Percentiles rank a stretch among this genome's conserved stretches.
Evolutionary conservation across 2,888 invertebrate genomes (phyloP).

Genomic region (Lampropteryx suffumata): DNA sequence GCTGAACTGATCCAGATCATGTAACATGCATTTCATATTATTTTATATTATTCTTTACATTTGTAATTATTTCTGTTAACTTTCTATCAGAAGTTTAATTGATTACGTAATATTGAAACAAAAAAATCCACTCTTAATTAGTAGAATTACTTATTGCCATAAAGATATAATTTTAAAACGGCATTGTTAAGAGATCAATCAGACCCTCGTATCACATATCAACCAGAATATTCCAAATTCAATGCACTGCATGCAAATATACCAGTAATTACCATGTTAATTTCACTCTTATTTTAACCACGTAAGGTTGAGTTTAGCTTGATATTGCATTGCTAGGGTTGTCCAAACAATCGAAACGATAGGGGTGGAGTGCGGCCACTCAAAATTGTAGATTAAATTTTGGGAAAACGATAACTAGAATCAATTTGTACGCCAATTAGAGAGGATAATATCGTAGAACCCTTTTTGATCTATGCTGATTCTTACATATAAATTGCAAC

Average conservation of each 20-base stretch:
- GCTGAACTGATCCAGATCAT: too few species aligned
- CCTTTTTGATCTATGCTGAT: constrained; percentile 7
- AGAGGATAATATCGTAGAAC: constrained; percentile 21
- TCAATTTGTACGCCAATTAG: constrained; percentile 51
- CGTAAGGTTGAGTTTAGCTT: background rate
- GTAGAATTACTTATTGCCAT: too few species aligned
- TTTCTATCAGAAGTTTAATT: too few species aligned
- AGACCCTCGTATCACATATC: constrained; percentile 8
- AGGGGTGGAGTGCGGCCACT: constrained; percentile 31
- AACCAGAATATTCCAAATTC: background rate
- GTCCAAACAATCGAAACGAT: constrained; percentile 27
- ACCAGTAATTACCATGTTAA: background rate
- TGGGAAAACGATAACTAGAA: constrained; percentile 31
- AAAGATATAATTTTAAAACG: background rate
- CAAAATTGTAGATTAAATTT: constrained; percentile 42
- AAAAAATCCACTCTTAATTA: too few species aligned
- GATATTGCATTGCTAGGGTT: constrained; percentile 15
- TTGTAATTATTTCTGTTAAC: too few species aligned
- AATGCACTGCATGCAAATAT: background rate
- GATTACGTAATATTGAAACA: too few species aligned
- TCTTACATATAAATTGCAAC: background rate
- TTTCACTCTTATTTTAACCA: background rate
- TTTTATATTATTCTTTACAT: too few species aligned
- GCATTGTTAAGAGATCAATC: constrained; percentile 8
- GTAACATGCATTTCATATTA: too few species aligned